These are phyloP conservation scores for Drosophila quadrilineata DNA, from an alignment of 1,140 invertebrate genomes.

Conservation along the genomic window DNA sequence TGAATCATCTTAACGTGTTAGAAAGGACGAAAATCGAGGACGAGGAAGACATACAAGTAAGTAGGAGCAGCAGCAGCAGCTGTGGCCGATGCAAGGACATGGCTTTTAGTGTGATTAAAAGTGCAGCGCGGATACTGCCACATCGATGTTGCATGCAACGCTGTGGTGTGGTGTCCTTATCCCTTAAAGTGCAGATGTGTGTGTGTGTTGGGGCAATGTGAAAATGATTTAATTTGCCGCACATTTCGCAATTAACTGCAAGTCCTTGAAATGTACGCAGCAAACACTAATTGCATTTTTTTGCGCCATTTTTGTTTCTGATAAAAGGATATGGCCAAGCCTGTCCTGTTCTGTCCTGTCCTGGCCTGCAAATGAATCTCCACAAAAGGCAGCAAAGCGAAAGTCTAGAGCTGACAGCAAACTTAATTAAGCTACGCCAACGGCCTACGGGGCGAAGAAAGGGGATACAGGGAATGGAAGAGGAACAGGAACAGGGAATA, in stretches of 20 bases:
- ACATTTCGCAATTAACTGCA: conserved; percentile 70
- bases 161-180: conserved; percentile 24
- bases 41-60: too few species aligned
- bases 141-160: conserved; percentile 41
- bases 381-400: conserved; percentile 11
- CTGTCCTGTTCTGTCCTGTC: too few species aligned
- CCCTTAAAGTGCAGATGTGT: conserved; percentile 9
- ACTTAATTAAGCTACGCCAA: conserved; percentile 73
- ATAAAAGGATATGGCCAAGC: conserved; percentile 67
- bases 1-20: conserved; percentile 15
- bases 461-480: neutral
- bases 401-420: conserved; percentile 42
- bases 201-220: conserved; percentile 8
- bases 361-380: conserved; percentile 49
- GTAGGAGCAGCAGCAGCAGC: conserved; percentile 6
- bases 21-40: too few species aligned
- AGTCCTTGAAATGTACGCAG: conserved; percentile 56
- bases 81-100: conserved; percentile 7
- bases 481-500: too few species aligned
- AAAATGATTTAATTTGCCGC: conserved; percentile 74
- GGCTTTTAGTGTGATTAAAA: conserved; percentile 74
- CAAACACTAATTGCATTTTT: conserved; percentile 76
- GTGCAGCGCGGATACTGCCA: conserved; percentile 54
- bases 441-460: conserved; percentile 41
- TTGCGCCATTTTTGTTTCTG: conserved; percentile 61